These are phyloP conservation scores for Beris chalybata DNA, from an alignment of 2,888 invertebrate species.

Conservation along the genomic window DNA sequence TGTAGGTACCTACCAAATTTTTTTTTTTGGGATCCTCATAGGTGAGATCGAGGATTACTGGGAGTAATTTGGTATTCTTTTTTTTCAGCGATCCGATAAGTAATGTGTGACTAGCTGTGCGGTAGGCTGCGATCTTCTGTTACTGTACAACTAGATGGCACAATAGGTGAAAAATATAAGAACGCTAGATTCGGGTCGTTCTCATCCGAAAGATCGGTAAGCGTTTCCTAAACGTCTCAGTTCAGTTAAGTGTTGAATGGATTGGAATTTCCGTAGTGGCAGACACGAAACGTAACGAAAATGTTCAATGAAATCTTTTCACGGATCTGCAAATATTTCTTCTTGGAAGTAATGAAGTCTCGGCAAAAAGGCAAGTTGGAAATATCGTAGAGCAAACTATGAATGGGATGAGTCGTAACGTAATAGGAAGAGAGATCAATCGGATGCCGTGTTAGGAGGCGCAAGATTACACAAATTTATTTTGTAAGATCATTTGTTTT, in stretches of 20 bases:
- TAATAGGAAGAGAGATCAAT: neutral
- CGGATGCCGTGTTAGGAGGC: too few species aligned
- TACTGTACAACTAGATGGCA: neutral
- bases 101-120: neutral
- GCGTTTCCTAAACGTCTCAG: slow-evolving; percentile 1
- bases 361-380: neutral
- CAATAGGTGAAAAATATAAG: neutral
- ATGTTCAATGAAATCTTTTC: slow-evolving; percentile 8
- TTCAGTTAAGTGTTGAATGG: neutral
- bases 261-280: slow-evolving; percentile 23
- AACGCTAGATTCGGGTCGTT: neutral
- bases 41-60: slow-evolving; percentile 5
- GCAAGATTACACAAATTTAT: too few species aligned
- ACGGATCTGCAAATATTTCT: neutral
- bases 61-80: neutral
- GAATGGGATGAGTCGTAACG: slow-evolving; percentile 6
- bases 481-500: too few species aligned
- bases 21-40: slow-evolving; percentile 6
- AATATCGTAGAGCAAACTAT: neutral
- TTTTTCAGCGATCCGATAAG: neutral
- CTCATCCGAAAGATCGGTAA: neutral
- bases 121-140: slow-evolving; percentile 4
- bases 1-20: neutral
- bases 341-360: neutral
- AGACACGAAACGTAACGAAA: neutral